Base-by-base conservation (phyloP, 2,888 invertebrate species). In the Liodrosophila aerea region DNA sequence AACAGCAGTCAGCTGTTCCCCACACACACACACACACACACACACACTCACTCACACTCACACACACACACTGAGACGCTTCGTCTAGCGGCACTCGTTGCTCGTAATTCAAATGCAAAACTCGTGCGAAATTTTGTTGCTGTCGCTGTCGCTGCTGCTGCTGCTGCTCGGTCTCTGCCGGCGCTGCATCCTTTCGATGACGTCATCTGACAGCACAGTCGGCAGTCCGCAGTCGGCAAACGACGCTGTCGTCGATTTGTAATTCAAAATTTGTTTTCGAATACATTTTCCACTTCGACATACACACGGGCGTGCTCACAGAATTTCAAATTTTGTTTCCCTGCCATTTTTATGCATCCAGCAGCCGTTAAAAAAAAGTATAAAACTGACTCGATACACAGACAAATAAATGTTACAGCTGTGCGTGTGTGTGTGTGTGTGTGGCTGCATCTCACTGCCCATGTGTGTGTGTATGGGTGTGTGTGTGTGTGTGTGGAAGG, bases 61-160 rank as follows among this genome's bases (percentile, higher is more conserved):
- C 51, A 53, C 50, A 56, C 15, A 13, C 40, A 57, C 13, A 45
- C 7, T 30, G 11, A 7, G 13, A 46, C 39, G 62, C 53, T 12
- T 59, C 56, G 68, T 39, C 54, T 58, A 71, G 64, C 52, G 64
- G 39, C 72, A 62, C 66, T 82, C 85, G 85, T 73, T 74, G 86
- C 76, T 81, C 86, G 80, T 74, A 70, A 81, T 87, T 87, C 77
- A 83, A 86, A 87, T 87, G 88, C 86, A 87, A 85, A 73, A 73
- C 88, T 87, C 88, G 88, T 87, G 77, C 88, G 78, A 85, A 81
- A 65, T 76, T 70, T 70, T 73, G 84, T 61, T 76, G 81, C 51
- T 64, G 64, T 59, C 47, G 2, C 22, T 22, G 36, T 45, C 45
- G 50, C 47, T 52, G 65, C 49, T 64, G 77, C 54, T 36, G 54